Evolutionary conservation across 92 coral and sea anemone genomes (phyloP).

Genomic region (Pocillopora meandrina): DNA sequence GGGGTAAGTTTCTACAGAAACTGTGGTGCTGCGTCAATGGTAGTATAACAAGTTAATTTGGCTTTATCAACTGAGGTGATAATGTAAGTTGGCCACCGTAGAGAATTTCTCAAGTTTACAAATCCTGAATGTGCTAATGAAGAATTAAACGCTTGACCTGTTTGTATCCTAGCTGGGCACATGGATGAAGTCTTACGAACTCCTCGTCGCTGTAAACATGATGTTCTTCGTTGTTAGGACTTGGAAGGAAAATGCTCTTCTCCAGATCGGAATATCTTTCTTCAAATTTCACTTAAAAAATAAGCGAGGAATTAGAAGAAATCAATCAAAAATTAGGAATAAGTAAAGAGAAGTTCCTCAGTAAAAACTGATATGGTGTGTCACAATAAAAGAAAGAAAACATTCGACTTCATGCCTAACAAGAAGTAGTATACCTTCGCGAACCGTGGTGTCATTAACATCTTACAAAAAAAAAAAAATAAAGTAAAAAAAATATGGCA

Average conservation of each 20-base stretch:
- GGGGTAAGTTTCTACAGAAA: no score
- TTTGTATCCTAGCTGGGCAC: constrained; percentile 48
- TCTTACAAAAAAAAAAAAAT: neutral
- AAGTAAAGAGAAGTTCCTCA: neutral
- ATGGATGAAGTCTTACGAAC: constrained; percentile 64
- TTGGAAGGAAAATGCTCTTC: constrained; percentile 60
- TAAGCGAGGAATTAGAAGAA: neutral
- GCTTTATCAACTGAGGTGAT: no score
- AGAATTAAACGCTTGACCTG: constrained; percentile 31
- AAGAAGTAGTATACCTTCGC: no score
- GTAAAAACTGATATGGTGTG: no score
- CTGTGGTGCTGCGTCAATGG: no score
- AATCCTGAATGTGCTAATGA: neutral
- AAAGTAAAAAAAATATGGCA: no score
- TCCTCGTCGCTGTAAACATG: neutral
- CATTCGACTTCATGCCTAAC: no score
- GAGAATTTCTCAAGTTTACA: no score
- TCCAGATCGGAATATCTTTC: constrained; percentile 68
- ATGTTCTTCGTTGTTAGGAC: neutral
- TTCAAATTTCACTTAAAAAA: neutral
- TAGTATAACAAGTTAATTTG: no score
- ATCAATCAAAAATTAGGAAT: neutral
- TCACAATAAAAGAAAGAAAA: no score
- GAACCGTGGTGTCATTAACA: no score
- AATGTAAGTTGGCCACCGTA: no score